Percentiles rank a stretch among this genome's conserved stretches.
These are phyloP conservation scores for Erebia epiphron DNA, from an alignment of 2,888 invertebrate species.

Conservation along the genomic window DNA sequence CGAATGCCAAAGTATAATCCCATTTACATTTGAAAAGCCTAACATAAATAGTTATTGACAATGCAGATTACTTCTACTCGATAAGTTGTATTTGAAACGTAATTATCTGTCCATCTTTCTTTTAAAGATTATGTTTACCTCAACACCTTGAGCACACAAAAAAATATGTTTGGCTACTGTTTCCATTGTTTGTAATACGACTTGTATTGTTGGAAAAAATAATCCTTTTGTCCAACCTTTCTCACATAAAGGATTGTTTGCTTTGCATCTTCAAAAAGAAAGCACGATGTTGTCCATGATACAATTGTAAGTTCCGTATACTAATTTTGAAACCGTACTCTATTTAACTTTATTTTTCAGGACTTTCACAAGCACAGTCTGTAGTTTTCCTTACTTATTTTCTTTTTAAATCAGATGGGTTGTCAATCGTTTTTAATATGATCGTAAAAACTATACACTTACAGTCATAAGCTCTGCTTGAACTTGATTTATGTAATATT, in stretches of 20 bases:
- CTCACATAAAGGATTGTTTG: conserved; percentile 58
- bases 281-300: conserved; percentile 35
- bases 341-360: conserved; percentile 3
- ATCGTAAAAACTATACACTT: no score
- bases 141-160: conserved; percentile 55
- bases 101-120: conserved; percentile 65
- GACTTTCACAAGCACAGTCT: neutral
- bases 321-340: conserved; percentile 38
- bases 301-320: conserved; percentile 33
- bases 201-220: conserved; percentile 64
- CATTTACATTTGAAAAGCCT: conserved; percentile 15
- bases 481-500: no score
- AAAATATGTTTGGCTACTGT: conserved; percentile 65
- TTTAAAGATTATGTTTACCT: conserved; percentile 52
- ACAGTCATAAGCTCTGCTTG: no score
- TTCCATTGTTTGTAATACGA: conserved; percentile 68
- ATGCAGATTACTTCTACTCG: conserved; percentile 61
- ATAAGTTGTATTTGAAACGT: conserved; percentile 62
- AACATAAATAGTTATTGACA: conserved; percentile 42
- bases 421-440: no score
- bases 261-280: conserved; percentile 45
- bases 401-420: no score
- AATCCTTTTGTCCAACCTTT: conserved; percentile 56
- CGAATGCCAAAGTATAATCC: conserved; percentile 10
- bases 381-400: no score